These are phyloP conservation scores for Catharus minimus DNA, from an alignment of 2,113 vertebrate species.

Conservation along the genomic window DNA sequence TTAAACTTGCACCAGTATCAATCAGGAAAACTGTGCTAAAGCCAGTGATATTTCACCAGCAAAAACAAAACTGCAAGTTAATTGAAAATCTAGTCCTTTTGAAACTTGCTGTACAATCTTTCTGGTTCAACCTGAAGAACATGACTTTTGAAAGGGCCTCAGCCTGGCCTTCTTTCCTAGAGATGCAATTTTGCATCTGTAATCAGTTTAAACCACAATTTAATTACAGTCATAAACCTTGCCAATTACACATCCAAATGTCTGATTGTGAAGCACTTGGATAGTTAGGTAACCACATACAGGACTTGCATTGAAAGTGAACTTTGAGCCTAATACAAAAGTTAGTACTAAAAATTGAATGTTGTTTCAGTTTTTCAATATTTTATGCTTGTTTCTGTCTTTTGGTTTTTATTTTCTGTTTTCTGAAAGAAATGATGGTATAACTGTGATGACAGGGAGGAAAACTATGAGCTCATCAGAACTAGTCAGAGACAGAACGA, in stretches of 20 bases:
- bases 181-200: slow-evolving; percentile 54
- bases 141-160: slow-evolving; percentile 43
- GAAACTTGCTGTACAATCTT: slow-evolving; percentile 18
- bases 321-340: background rate
- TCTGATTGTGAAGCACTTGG: slow-evolving; percentile 24
- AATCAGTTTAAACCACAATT: slow-evolving; percentile 51
- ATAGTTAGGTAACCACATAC: slow-evolving; percentile 8
- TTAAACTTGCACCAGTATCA: background rate
- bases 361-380: background rate
- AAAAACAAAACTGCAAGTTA: slow-evolving; percentile 28
- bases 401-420: background rate
- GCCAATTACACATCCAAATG: slow-evolving; percentile 31
- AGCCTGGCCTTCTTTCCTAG: slow-evolving; percentile 43
- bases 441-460: background rate
- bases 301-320: background rate
- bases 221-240: slow-evolving; percentile 36
- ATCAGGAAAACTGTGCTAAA: slow-evolving; percentile 15
- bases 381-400: background rate
- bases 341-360: background rate
- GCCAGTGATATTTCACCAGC: slow-evolving; percentile 12
- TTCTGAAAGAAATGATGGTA: background rate
- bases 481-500: background rate
- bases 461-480: background rate
- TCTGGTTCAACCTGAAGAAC: slow-evolving; percentile 58
- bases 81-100: slow-evolving; percentile 24